These are phyloP conservation scores for Amblyjoppa fuscipennis DNA, from an alignment of 2,888 invertebrate genomes.

Conservation along the genomic window DNA sequence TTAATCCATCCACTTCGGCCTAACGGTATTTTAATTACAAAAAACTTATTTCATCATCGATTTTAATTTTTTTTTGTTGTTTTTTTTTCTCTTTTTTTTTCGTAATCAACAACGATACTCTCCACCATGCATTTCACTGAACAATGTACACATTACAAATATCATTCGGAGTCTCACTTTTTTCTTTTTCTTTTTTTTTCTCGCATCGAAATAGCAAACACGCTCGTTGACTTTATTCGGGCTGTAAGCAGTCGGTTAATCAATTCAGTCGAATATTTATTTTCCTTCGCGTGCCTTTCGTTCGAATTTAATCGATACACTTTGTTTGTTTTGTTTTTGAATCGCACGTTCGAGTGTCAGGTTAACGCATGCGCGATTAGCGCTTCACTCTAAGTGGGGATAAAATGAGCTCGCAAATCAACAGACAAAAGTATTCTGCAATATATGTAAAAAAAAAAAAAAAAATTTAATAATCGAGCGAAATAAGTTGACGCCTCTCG, in stretches of 20 bases:
- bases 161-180: slow-evolving; percentile 38
- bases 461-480: slow-evolving; percentile 56
- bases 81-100: slow-evolving; percentile 30
- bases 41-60: slow-evolving; percentile 64
- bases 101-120: slow-evolving; percentile 63
- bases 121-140: slow-evolving; percentile 57
- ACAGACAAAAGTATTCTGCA: slow-evolving; percentile 47
- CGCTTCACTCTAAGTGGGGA: slow-evolving; percentile 5
- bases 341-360: slow-evolving; percentile 46
- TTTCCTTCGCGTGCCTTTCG: not conserved
- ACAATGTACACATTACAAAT: slow-evolving; percentile 63
- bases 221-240: slow-evolving; percentile 13
- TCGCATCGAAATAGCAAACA: slow-evolving; percentile 43
- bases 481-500: slow-evolving; percentile 56
- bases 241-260: slow-evolving; percentile 22
- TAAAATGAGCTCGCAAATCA: slow-evolving; percentile 16
- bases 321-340: slow-evolving; percentile 10
- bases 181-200: slow-evolving; percentile 1
- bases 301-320: slow-evolving; percentile 39
- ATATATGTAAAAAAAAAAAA: slow-evolving; percentile 38
- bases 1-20: slow-evolving; percentile 44
- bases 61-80: slow-evolving; percentile 20
- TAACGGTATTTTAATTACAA: slow-evolving; percentile 64
- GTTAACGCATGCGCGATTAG: slow-evolving; percentile 35
- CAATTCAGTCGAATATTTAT: slow-evolving; percentile 17